A percentile compares a stretch with the other conserved stretches of the same genome.
Evolutionary conservation across 1,140 invertebrate genomes (phyloP).

Genomic region (Aphaenogaster ashmeadi): DNA sequence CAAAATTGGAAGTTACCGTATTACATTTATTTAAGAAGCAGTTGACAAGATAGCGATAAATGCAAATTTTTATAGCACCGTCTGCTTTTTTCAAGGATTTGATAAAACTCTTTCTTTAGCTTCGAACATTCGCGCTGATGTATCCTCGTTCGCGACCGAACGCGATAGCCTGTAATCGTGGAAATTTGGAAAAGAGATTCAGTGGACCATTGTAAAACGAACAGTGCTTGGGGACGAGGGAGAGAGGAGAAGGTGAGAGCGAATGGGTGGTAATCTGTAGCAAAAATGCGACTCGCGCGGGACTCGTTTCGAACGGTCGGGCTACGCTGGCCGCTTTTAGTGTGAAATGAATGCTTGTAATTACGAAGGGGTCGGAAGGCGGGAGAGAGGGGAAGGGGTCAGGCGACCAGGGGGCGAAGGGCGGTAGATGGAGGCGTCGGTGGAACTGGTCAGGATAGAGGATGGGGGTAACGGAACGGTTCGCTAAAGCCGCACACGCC

Average conservation of each 20-base stretch:
- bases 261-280: constrained; percentile 74
- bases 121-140: background rate
- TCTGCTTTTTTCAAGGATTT: background rate
- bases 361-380: constrained; percentile 68
- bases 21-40: background rate
- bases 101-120: background rate
- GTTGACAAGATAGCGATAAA: background rate
- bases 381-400: background rate
- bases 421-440: constrained; percentile 16
- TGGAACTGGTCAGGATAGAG: constrained; percentile 1
- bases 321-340: constrained; percentile 72
- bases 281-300: constrained; percentile 77
- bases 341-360: constrained; percentile 80
- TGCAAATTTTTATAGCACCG: background rate
- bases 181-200: constrained; percentile 73
- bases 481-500: constrained; percentile 69
- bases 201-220: constrained; percentile 48
- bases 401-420: constrained; percentile 5
- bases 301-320: constrained; percentile 73
- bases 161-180: constrained; percentile 67
- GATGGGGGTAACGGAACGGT: constrained; percentile 63
- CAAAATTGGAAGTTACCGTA: background rate
- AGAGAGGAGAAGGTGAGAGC: background rate
- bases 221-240: background rate
- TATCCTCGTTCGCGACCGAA: constrained; percentile 8